Evolutionary conservation across 2,797 vertebrate species (phyloP), one percentile per base, ranked within the genome.

Genomic region (Furcifer pardalis): DNA sequence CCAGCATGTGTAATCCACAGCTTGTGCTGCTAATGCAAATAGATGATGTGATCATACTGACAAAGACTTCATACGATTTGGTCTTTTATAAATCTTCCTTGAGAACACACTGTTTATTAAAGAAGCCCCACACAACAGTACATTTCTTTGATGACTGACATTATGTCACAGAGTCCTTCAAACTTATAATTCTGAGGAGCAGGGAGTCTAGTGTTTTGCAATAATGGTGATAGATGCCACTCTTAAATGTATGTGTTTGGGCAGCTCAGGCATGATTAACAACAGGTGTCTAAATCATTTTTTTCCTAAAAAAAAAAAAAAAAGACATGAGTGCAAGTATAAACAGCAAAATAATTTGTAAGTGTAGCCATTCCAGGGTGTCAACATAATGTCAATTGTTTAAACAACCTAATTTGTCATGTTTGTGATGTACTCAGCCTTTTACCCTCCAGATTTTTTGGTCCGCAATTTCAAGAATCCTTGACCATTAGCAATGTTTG

Each of bases 151-250:
- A 75, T 84, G 63, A 90, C 1, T 84, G 83, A 92, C 85, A 90
- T 77, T 85, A 89, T 88, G 49, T 15, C 19, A 49, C 65, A 84
- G 80, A 89, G 30, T 30, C 69, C 80, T 30, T 89, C 74, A 83
- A 79, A 84, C 83, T 32, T 0, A 79, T 88, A 74, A 86, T 59
- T 66, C 30, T 63, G 52, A 17, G 52, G 21, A 17, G 62, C 25
- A 75, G 71, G 7, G 46, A 86, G 13, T 86, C 49, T 82, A 3
- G 2, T 79, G 32, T 72, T 87, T 91, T 72, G 44, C 79, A 89
- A 60, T 81, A 92, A 88, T 88, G 77, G 81, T 86, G 86, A 92
- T 88, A 60, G 68, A 90, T 91, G 68, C 62, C 89, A 90, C 91
- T 86, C 63, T 49, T 80, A 59, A 73, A 59, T 21, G 83, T 25